Evolutionary conservation across 2,113 vertebrate genomes (phyloP).

Genomic region (zebrafish (Danio rerio)): GRCz12tu NC_133187.1:31222501-31223000

Average conservation of each 20-base stretch:
- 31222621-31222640: neutral
- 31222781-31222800: neutral
- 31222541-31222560: neutral
- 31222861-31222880: neutral
- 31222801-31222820: neutral
- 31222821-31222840: neutral
- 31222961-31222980: slow-evolving; percentile 26
- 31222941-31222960: slow-evolving; percentile 7
- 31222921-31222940: slow-evolving; percentile 35
- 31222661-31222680: neutral
- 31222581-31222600: neutral
- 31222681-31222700: neutral
- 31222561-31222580: neutral
- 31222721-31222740: neutral
- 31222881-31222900: neutral
- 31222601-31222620: neutral
- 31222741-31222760: neutral
- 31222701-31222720: neutral
- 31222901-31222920: slow-evolving; percentile 30
- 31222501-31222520: neutral
- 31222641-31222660: neutral
- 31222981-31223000: slow-evolving; percentile 40
- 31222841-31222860: neutral
- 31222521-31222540: neutral
- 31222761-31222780: neutral